phyloP scores from a whole-genome alignment of 2,113 vertebrate genomes.

The Pycnonotus jocosus region DNA sequence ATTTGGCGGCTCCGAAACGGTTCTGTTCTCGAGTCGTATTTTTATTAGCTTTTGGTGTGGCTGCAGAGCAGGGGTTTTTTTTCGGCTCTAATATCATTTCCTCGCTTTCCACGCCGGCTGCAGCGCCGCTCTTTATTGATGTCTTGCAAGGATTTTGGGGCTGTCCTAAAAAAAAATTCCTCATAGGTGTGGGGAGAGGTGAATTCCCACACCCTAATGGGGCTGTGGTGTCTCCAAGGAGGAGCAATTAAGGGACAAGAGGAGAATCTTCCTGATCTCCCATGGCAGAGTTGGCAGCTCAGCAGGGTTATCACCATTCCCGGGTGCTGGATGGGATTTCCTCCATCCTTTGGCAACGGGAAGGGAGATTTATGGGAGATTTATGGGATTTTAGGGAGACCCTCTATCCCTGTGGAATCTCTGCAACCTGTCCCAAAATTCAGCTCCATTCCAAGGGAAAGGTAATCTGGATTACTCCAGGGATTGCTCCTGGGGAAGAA shows the following conservation, averaged over 20 bases:
- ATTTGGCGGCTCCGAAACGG: background rate
- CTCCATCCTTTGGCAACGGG: background rate
- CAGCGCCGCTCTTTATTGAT: background rate
- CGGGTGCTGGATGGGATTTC: background rate
- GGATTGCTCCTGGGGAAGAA: background rate
- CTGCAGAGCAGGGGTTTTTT: background rate
- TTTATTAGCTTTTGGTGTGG: slow-evolving; percentile 12
- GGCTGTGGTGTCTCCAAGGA: background rate
- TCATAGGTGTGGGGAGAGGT: fast-evolving
- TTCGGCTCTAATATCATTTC: background rate
- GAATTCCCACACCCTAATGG: background rate
- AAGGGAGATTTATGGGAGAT: background rate
- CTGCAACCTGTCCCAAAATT: background rate
- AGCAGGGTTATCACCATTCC: fast-evolving
- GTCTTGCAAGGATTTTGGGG: background rate
- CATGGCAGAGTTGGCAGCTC: fast-evolving
- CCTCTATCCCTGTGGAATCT: fast-evolving
- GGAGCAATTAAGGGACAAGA: background rate
- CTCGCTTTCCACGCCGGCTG: background rate
- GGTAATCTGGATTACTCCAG: background rate
- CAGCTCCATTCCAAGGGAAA: background rate
- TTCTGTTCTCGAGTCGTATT: slow-evolving; percentile 1
- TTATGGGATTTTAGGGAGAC: no score
- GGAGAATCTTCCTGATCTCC: background rate
- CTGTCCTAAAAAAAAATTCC: background rate